A percentile compares a stretch with the other conserved stretches of the same genome.
phyloP scores from a whole-genome alignment of 2,888 invertebrate species.

The Idaea biselata region DNA sequence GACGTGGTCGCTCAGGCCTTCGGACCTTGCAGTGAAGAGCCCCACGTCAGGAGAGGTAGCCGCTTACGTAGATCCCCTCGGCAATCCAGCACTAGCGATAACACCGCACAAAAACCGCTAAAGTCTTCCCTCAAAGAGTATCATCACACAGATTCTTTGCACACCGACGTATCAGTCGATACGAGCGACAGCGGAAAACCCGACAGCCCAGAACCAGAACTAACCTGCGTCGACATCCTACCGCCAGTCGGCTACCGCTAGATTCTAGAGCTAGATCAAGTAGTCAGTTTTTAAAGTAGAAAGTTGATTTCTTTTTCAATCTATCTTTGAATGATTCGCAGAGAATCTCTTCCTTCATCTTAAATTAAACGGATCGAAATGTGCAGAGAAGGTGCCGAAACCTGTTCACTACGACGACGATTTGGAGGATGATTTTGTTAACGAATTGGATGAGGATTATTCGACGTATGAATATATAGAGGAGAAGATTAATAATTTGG shows the following conservation, averaged over 20 bases:
- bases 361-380: constrained; percentile 38
- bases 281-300: constrained; percentile 32
- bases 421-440: constrained; percentile 44
- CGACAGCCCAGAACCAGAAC: constrained; percentile 69
- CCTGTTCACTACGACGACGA: constrained; percentile 40
- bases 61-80: constrained; percentile 51
- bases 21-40: constrained; percentile 86
- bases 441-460: constrained; percentile 58
- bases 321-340: constrained; percentile 56
- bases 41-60: constrained; percentile 73
- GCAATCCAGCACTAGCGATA: constrained; percentile 37
- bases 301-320: constrained; percentile 33
- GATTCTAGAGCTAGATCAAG: constrained; percentile 42
- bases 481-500: constrained; percentile 42
- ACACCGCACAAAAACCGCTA: constrained; percentile 34
- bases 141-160: constrained; percentile 48
- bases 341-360: constrained; percentile 50
- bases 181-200: constrained; percentile 74
- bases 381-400: constrained; percentile 38
- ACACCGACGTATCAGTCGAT: constrained; percentile 67
- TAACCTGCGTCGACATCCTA: constrained; percentile 66
- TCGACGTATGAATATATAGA: constrained; percentile 55
- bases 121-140: constrained; percentile 41
- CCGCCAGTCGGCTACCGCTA: constrained; percentile 75
- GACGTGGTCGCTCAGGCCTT: constrained; percentile 88